These are phyloP conservation scores for Oreocharis arfaki DNA, from an alignment of 2,113 vertebrate genomes.

Conservation along the genomic window DNA sequence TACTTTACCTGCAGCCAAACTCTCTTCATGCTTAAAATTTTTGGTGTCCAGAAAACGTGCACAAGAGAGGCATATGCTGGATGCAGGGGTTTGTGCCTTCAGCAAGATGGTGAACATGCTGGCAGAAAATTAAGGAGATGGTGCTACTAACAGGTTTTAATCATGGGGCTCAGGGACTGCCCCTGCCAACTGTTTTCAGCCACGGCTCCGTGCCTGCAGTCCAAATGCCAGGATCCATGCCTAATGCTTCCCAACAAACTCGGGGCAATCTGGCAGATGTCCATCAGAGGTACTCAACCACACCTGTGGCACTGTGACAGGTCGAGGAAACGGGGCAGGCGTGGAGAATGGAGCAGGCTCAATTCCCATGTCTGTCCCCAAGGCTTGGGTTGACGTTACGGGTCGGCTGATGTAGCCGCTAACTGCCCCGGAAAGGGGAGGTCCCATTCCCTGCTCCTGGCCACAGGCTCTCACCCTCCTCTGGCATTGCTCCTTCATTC, in stretches of 20 bases:
- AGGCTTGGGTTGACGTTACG: not conserved
- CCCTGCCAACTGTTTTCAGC: not conserved
- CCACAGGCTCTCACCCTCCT: not conserved
- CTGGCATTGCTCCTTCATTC: not conserved
- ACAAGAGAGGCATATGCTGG: not conserved
- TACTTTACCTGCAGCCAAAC: not conserved
- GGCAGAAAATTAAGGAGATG: not conserved
- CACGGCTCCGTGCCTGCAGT: not conserved
- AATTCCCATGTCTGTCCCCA: not conserved
- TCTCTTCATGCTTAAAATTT: not conserved
- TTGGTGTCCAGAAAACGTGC: not conserved
- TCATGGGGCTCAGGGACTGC: not conserved
- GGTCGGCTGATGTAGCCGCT: not conserved
- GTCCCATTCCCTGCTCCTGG: not conserved
- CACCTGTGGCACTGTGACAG: not conserved
- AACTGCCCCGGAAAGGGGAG: conserved; percentile 13
- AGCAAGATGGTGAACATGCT: not conserved
- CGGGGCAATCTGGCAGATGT: not conserved
- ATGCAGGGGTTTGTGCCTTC: not conserved
- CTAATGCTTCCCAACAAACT: not conserved
- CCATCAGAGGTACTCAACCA: conserved; percentile 6
- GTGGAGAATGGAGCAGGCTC: not conserved
- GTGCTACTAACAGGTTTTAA: not conserved
- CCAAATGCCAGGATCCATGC: not conserved
- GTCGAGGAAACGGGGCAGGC: not conserved